phyloP scores from a whole-genome alignment of 2,888 invertebrate species.

The Cosmopolites sordidus region DNA sequence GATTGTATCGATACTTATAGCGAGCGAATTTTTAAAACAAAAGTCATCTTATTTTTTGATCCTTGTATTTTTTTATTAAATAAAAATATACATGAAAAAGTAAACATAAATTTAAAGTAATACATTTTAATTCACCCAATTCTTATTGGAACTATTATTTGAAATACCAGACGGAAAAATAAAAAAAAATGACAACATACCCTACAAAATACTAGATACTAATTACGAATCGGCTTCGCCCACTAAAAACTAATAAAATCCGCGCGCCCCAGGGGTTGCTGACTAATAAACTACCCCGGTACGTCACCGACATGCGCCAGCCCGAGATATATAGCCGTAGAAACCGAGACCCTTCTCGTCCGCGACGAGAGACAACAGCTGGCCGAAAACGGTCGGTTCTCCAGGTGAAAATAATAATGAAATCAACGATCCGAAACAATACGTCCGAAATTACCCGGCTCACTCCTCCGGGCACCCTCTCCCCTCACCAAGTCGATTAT shows the following conservation, averaged over 20 bases:
- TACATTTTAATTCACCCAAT: too few species aligned
- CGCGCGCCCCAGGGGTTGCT: constrained; percentile 33
- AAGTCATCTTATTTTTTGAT: too few species aligned
- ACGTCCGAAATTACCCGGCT: constrained; percentile 28
- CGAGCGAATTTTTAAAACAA: too few species aligned
- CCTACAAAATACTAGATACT: too few species aligned
- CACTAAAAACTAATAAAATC: constrained; percentile 1
- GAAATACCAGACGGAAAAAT: too few species aligned
- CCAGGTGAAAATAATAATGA: constrained; percentile 50
- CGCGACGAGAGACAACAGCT: constrained; percentile 26
- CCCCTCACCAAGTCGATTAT: constrained; percentile 14
- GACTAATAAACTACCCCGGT: constrained; percentile 44
- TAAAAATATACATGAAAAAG: too few species aligned
- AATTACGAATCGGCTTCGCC: background rate
- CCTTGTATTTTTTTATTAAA: too few species aligned
- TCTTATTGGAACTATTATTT: too few species aligned
- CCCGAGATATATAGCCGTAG: constrained; percentile 47
- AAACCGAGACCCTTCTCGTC: constrained; percentile 43
- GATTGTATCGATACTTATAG: too few species aligned
- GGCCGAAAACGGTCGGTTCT: constrained; percentile 25
- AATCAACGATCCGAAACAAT: constrained; percentile 51
- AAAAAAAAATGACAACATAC: too few species aligned
- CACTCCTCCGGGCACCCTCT: constrained; percentile 23
- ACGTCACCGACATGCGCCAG: constrained; percentile 37
- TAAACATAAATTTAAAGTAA: too few species aligned